Evolutionary conservation across 92 coral and sea anemone species (phyloP), one percentile per base, ranked within the genome.

Genomic region (Zoanthus sociatus): DNA sequence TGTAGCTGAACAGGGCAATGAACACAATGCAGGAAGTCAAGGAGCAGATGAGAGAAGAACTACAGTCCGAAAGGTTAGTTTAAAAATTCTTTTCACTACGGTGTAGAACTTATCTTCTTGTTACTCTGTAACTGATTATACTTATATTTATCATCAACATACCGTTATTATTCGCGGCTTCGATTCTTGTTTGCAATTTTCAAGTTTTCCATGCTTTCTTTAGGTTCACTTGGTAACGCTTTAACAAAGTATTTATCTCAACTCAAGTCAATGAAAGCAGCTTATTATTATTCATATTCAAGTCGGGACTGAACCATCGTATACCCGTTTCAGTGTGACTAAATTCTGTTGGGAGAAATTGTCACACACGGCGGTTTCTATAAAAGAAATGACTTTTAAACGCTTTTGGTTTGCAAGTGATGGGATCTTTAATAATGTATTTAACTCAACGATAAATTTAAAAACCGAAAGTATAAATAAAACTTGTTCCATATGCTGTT

Each of bases 241-340:
- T 71, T 33, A 30, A 1, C 75, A 3, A 71, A 71, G 75, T 71
- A 31, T 71, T 71, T 12, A 71, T 9, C 75, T 71, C 75, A 71
- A 12, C 76, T 71, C 53, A 71, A 71, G 76, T 71, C 5, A 37
- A 18, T 71, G 76, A 71, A 71, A 71, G 76, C 76, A 71, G 76
- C 26, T 26, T 26, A 37, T 0, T 71, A 71, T 71, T 71, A 37
- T 33, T 71, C 76, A 71, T 33, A 71, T 31, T 71, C 20, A 71
- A 71, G 51, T 37, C 76, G 18, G 76, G 76, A 71, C 15, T 9
- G 37, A 71, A 50, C 37, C 76, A 71, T 26, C 33, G 76, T 51
- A n/a, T 33, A 37, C 76, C 76, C 20, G 47, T 71, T 48, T 9
- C 26, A 26, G 26, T 26, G 26, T 26, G 26, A 26, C 26, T 26